Evolutionary conservation across 2,888 invertebrate genomes (phyloP).

Genomic region (Folsomia manolachei): DNA sequence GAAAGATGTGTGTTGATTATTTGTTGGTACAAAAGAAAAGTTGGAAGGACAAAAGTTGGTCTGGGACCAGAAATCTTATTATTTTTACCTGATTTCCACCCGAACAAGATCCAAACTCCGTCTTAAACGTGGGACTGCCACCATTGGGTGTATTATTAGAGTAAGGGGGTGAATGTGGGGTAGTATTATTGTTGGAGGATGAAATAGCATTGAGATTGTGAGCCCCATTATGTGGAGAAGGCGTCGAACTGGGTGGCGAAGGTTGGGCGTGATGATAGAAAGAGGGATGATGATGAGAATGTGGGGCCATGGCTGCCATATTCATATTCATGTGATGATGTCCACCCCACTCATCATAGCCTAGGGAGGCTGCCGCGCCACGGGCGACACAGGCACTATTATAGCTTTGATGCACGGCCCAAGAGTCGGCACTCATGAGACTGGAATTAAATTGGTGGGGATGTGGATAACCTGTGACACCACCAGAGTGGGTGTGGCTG

Average conservation of each 20-base stretch:
- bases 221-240: conserved; percentile 47
- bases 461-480: background rate
- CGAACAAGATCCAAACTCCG: conserved; percentile 50
- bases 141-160: conserved; percentile 23
- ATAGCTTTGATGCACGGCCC: conserved; percentile 37
- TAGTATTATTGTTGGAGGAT: conserved; percentile 38
- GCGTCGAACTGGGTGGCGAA: conserved; percentile 48
- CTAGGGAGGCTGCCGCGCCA: conserved; percentile 28
- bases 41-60: background rate
- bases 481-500: conserved; percentile 23
- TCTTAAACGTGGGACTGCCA: conserved; percentile 30
- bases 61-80: too few relatives aligned
- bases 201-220: conserved; percentile 23
- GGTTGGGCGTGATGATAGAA: conserved; percentile 49
- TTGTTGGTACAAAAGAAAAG: background rate
- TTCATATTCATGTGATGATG: conserved; percentile 29
- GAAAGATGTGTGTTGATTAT: conserved; percentile 6
- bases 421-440: conserved; percentile 39
- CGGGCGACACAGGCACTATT: conserved; percentile 46
- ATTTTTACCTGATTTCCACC: conserved; percentile 46
- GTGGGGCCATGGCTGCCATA: background rate
- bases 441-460: conserved; percentile 44
- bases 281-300: conserved; percentile 40
- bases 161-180: conserved; percentile 29
- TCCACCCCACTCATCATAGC: conserved; percentile 41